Conservation (phyloP, 2,888 invertebrate genomes). For the Drosophila putrida region DNA sequence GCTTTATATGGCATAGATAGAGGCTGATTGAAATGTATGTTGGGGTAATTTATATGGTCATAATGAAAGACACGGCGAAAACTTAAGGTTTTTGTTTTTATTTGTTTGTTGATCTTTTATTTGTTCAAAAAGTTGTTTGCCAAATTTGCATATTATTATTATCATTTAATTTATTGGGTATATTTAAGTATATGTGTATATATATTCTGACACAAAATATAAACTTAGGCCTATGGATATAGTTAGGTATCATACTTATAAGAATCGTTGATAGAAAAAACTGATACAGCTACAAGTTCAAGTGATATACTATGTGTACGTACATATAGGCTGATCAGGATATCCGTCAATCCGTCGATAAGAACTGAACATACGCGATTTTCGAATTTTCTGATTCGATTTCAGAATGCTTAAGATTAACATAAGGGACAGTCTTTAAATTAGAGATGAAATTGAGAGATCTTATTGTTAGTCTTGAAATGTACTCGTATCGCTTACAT, state of each 20-base stretch:
- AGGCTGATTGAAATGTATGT: conserved; percentile 62
- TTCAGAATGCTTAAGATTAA: conserved; percentile 63
- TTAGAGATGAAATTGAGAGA: conserved; percentile 60
- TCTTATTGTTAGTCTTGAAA: conserved; percentile 62
- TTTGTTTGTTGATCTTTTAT: conserved; percentile 39
- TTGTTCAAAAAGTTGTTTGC: conserved; percentile 72
- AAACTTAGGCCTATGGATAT: conserved; percentile 63
- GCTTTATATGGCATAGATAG: conserved; percentile 56
- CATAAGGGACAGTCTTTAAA: conserved; percentile 77
- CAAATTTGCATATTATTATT: conserved; percentile 68
- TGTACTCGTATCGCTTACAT: conserved; percentile 48
- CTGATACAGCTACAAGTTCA: conserved; percentile 56
- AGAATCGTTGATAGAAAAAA: conserved; percentile 64
- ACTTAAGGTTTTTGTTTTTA: conserved; percentile 43
- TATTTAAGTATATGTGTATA: conserved; percentile 34
- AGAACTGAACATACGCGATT: conserved; percentile 41
- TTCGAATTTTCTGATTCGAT: conserved; percentile 27
- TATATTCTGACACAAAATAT: conserved; percentile 68
- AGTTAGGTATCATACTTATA: conserved; percentile 36
- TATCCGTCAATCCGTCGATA: conserved; percentile 3
- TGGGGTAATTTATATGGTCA: conserved; percentile 54
- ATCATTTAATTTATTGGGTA: conserved; percentile 31
- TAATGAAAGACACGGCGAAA: conserved; percentile 53
- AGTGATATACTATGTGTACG: conserved; percentile 28
- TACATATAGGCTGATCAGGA: conserved; percentile 18